Base-by-base conservation (phyloP, 1,140 invertebrate genomes). In the Formica exsecta region DNA sequence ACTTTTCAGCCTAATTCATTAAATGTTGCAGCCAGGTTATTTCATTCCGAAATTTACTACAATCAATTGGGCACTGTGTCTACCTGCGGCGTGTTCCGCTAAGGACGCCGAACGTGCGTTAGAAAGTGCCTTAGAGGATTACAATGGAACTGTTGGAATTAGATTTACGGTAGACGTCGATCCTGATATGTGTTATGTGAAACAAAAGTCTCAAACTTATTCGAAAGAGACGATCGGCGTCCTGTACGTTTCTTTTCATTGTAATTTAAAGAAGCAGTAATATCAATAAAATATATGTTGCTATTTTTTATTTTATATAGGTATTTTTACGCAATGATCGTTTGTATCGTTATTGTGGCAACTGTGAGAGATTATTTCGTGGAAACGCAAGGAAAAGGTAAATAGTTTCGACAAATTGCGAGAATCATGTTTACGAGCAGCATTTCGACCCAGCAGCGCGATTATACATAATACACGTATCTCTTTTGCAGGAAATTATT, bases 31-130 rank as follows among this genome's bases (percentile, higher is more conserved):
- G 97, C 96, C 96, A 87, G 96, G 96, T 93, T 96, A 97, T 94
- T 97, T 97, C 93, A 95, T 97, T 92, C 97, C 97, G 76, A 96
- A 96, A 91, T 97, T 97, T 92, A 96, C 96, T 9, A 96, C 96
- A 64, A 92, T 96, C 59, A 97, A 96, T 85, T 97, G 97, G 97
- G 97, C 96, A 9, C 89, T 97, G 7, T 97, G 97, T 87, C 93
- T 97, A 57, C 97, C 97, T 0, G 94, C 96, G 13, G 95, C 95
- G 1, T 97, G 97, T 91, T 95, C 95, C 4, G 94, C 96, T 3
- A 89, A 95, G 22, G 96, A 97, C 86, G 96, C 96, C 0, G 95
- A 96, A 86, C 92, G 93, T 71, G 94, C 96, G 13, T 88, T 97
- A 62, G 95, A 95, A 70, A 94, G 95, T 80, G 95, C 96, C 32